Base-by-base conservation (phyloP, 2,888 invertebrate species). In the Harpagoxenus sublaevis region DNA sequence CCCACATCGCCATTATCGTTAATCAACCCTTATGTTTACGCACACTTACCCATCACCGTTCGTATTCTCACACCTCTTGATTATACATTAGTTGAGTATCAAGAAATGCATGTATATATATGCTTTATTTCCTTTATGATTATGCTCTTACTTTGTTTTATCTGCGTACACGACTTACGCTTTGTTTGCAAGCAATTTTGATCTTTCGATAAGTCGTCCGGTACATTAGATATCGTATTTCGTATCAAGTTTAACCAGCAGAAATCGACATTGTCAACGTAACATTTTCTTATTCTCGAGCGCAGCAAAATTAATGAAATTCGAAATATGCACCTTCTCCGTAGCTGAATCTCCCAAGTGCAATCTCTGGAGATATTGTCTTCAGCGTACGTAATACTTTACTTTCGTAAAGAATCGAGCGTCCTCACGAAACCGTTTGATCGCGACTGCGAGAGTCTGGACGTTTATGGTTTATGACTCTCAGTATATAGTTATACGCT, bases 21-120 rank as follows among this genome's bases (percentile, higher is more conserved):
- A 91, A 91, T 91, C 91, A 91, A 90, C 73, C 73, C 86, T 66
- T 84, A 87, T 91, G 88, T 91, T 91, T 91, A 90, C 91, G 83
- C 81, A 91, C 87, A 85, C 87, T 89, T 85, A 84, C 81, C 83
- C 86, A n/a, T n/a, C n/a, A 45, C 74, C 66, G 71, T 85, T 71
- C 73, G 78, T 53, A 55, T 68, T 66, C 86, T 78, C 74, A 83
- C 60, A 85, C 86, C 68, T 66, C 86, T 75, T 68, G 86, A 51
- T 84, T 88, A 84, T 81, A 82, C 51, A 35, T 55, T 70, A 42
- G 18, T 62, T 57, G 48, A 82, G n/a, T 71, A 31, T 51, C 71
- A 62, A 66, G 71, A 48, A 55, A 65, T 68, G 78, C 85, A 81
- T 75, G 79, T 88, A 60, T 84, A 15, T 35, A 39, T 5, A 39